Conservation (phyloP, 2,797 vertebrate genomes). For the Gymnothorax javanicus region DNA sequence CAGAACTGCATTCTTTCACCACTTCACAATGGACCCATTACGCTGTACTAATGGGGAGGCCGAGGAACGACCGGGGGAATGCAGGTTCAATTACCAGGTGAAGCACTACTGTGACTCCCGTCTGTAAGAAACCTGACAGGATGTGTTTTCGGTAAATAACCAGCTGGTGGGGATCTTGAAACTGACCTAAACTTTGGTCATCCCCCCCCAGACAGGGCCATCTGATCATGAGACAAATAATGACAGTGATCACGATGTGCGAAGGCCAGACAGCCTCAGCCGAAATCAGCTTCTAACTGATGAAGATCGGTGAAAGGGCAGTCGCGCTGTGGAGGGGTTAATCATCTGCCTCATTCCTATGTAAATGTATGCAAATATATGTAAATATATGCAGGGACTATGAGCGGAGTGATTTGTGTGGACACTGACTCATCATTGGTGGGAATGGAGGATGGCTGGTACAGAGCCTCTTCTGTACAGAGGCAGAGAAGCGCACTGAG, state of each 20-base stretch:
- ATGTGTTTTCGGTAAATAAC: not conserved
- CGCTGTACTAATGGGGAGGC: no score
- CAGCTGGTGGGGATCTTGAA: not conserved
- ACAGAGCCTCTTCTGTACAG: not conserved
- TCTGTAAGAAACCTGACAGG: not conserved
- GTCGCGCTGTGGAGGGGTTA: not conserved
- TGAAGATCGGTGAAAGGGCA: not conserved
- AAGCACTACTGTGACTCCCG: not conserved
- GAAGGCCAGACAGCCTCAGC: not conserved
- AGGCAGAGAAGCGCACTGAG: not conserved
- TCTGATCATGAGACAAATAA: not conserved
- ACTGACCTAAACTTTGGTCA: not conserved
- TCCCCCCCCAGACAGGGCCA: not conserved
- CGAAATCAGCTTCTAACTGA: not conserved
- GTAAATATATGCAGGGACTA: not conserved
- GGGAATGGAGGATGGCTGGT: not conserved
- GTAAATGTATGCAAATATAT: not conserved
- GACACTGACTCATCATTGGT: not conserved
- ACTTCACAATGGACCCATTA: no score
- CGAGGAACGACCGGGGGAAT: not conserved
- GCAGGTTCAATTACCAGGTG: not conserved
- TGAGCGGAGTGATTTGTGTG: not conserved
- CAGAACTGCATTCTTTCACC: no score
- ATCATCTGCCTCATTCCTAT: not conserved
- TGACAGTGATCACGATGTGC: not conserved